These are phyloP conservation scores for Caenorhabditis sp. DNA, from an alignment of 2,888 invertebrate genomes.

Conservation along the genomic window DNA sequence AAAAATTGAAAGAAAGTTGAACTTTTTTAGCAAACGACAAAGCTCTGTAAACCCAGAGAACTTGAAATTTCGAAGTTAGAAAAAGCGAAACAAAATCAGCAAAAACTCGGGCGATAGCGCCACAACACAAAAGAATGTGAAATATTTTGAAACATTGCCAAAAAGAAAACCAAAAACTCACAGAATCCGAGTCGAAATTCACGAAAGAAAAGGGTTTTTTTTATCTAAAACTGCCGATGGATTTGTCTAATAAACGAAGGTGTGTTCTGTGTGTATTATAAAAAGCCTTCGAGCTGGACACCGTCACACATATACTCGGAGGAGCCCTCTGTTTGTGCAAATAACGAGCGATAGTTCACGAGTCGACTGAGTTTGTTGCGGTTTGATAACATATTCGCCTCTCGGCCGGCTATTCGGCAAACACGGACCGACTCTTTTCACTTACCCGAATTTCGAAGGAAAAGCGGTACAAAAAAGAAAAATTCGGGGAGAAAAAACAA, in stretches of 20 bases:
- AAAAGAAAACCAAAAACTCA: neutral
- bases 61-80: no score
- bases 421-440: slow-evolving; percentile 8
- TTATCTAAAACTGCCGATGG: no score
- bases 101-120: no score
- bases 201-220: no score
- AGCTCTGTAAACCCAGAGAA: no score
- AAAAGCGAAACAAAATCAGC: no score
- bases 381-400: slow-evolving; percentile 52
- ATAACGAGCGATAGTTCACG: slow-evolving; percentile 54
- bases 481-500: neutral
- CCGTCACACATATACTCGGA: slow-evolving; percentile 27
- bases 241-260: slow-evolving; percentile 2
- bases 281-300: slow-evolving; percentile 14
- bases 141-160: no score
- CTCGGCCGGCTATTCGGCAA: slow-evolving; percentile 15
- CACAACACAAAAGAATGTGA: no score
- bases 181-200: neutral
- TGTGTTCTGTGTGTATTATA: slow-evolving; percentile 13
- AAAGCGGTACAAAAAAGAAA: neutral
- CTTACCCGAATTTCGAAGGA: slow-evolving; percentile 1
- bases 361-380: slow-evolving; percentile 43
- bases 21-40: no score
- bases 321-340: slow-evolving; percentile 31
- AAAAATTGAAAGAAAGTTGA: no score